Evolutionary conservation across 2,888 invertebrate genomes (phyloP), one percentile per base, ranked within the genome.

Genomic region (Metallyticus violacea): DNA sequence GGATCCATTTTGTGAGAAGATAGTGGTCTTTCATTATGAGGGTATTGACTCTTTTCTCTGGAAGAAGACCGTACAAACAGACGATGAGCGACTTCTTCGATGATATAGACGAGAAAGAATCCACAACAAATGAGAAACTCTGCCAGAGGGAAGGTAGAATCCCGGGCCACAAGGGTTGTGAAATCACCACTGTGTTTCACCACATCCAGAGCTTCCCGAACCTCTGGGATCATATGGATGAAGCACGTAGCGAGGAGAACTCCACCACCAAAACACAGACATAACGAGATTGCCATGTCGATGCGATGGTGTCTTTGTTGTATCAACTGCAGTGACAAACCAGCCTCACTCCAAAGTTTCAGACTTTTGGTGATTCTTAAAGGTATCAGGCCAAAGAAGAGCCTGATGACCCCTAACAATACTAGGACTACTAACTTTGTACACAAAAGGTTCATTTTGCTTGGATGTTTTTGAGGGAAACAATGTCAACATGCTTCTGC

Each of bases 181-280:
- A 62, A 62, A n/a, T 28, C 22, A 22, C 79, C 88, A 27, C 78
- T 85, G 79, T 62, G 89, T 86, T 91, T 91, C n/a, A 92, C 88
- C 40, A 90, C 90, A 79, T 91, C 91, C 86, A 93, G 90, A 7
- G 92, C 91, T 82, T 91, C 91, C 86, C 92, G 91, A 2, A 93
- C 93, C 90, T 93, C 93, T 1, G 93, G 93, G 89, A 94, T 92
- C 92, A 94, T 93, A 89, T 94, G 94, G n/a, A 93, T 90, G 89
- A 94, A 93, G 87, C 93, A 93, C 1, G 94, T 94, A 40, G 93
- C 93, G 86, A 94, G 91, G n/a, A 94, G 90, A 3, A 94, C 93
- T 7, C 94, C 94, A 7, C 93, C 93, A 26, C 94, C 93, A 88
- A 94, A 93, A 80, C 93, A 93, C 86, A 92, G 89, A 77, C 90